These are phyloP conservation scores for Urophycis tenuis DNA, from an alignment of 2,797 vertebrate species.

Conservation along the genomic window DNA sequence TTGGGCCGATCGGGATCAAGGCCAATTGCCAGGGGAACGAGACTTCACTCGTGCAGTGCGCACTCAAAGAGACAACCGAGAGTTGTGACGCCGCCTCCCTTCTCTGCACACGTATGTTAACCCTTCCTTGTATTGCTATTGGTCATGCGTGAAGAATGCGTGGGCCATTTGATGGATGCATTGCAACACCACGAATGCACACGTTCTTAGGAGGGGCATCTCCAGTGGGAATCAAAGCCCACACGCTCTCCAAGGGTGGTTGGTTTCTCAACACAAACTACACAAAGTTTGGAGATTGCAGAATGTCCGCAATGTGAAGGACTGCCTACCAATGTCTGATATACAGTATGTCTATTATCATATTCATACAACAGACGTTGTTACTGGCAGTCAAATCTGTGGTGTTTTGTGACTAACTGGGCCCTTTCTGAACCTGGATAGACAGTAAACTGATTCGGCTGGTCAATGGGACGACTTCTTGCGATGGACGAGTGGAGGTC, in stretches of 20 bases:
- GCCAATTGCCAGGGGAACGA: conserved; percentile 55
- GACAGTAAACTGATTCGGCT: conserved; percentile 49
- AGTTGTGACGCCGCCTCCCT: conserved; percentile 43
- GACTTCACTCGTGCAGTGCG: conserved; percentile 45
- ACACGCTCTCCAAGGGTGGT: not conserved
- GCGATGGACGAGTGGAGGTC: conserved; percentile 65
- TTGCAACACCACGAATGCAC: not conserved
- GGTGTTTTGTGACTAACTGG: not conserved
- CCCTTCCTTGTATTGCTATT: not conserved
- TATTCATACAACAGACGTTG: not conserved
- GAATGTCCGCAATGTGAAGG: not conserved
- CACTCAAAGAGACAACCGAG: conserved; percentile 22
- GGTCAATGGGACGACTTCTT: conserved; percentile 51
- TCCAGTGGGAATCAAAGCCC: not conserved
- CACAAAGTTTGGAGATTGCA: too few relatives aligned
- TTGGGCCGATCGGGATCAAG: conserved; percentile 22
- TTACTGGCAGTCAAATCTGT: not conserved
- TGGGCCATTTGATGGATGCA: not conserved
- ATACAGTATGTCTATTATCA: not conserved
- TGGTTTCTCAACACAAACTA: too few relatives aligned
- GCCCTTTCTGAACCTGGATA: conserved; percentile 22
- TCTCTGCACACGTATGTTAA: conserved; percentile 50
- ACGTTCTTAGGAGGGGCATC: not conserved
- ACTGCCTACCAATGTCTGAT: not conserved
- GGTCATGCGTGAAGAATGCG: not conserved